Conservation (phyloP, 2,888 invertebrate species). For the Silvanus unidentatus region DNA sequence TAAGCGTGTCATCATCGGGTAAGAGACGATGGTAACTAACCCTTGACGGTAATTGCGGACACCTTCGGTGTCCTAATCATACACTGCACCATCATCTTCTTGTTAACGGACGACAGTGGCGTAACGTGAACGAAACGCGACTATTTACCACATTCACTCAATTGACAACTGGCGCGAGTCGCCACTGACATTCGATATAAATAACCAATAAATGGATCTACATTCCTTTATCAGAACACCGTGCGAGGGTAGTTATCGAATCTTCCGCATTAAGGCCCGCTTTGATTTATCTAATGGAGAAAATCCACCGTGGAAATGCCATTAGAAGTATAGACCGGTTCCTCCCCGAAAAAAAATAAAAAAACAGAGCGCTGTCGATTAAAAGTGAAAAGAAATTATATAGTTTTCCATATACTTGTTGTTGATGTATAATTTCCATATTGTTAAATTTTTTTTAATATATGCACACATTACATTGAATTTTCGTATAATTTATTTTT, state of each 20-base stretch:
- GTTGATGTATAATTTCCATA: too few relatives aligned
- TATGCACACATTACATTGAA: too few relatives aligned
- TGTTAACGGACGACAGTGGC: constrained; percentile 31
- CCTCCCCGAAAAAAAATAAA: too few relatives aligned
- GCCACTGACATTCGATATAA: constrained; percentile 26
- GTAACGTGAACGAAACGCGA: constrained; percentile 4
- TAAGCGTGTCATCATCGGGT: constrained; percentile 37
- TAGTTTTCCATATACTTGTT: too few relatives aligned
- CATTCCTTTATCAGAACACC: constrained; percentile 30
- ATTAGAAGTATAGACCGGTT: too few relatives aligned
- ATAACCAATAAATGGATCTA: constrained; percentile 38
- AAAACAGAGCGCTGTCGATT: too few relatives aligned
- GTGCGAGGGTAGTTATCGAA: constrained; percentile 34
- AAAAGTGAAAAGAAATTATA: too few relatives aligned
- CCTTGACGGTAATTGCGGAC: constrained; percentile 39
- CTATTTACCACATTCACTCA: too few relatives aligned
- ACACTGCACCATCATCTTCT: constrained; percentile 35
- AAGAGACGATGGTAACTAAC: constrained; percentile 28
- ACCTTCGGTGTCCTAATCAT: constrained; percentile 37
- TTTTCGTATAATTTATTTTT: constrained; percentile 12
- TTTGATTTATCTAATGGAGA: constrained; percentile 29
- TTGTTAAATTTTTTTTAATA: too few relatives aligned
- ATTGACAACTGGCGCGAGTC: too few relatives aligned
- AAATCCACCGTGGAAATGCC: not conserved
- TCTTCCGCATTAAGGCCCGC: constrained; percentile 30